phyloP scores from a whole-genome alignment of 1,140 invertebrate genomes.

The Wasmannia auropunctata region DNA sequence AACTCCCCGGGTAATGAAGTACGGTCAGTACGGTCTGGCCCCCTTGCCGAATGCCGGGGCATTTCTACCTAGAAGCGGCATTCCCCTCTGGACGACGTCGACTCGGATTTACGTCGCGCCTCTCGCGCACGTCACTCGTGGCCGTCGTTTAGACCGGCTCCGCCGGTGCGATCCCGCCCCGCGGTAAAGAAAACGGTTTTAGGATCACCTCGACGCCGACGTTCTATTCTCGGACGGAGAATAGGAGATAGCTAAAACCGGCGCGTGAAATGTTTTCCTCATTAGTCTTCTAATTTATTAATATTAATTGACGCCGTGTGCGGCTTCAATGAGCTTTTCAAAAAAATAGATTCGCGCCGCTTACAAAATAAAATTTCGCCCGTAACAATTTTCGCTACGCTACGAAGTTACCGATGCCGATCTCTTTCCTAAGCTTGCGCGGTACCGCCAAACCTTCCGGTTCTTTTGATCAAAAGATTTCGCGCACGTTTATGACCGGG shows the following conservation, averaged over 20 bases:
- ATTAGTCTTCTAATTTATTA: not conserved
- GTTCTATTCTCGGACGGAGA: not conserved
- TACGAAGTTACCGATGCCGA: not conserved
- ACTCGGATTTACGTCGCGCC: conserved; percentile 72
- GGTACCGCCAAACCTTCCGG: conserved; percentile 1
- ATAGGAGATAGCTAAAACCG: not conserved
- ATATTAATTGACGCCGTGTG: not conserved
- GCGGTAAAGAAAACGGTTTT: conserved; percentile 35
- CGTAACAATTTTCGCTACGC: not conserved
- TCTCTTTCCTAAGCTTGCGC: not conserved
- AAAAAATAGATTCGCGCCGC: not conserved
- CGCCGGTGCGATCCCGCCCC: not conserved
- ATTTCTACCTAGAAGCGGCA: conserved; percentile 69
- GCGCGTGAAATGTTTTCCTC: not conserved
- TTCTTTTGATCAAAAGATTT: conserved; percentile 49
- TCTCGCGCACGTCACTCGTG: conserved; percentile 54
- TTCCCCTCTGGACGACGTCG: conserved; percentile 68
- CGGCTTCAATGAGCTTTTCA: not conserved
- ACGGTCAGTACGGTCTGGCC: conserved; percentile 81
- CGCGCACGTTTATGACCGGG: conserved; percentile 37
- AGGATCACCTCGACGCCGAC: not conserved
- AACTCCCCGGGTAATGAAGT: conserved; percentile 85
- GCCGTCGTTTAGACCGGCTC: conserved; percentile 33
- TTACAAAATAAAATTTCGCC: not conserved
- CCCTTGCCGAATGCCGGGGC: conserved; percentile 74